These are phyloP conservation scores for Clistopyga incitator DNA, from an alignment of 2,888 invertebrate genomes.

Conservation along the genomic window DNA sequence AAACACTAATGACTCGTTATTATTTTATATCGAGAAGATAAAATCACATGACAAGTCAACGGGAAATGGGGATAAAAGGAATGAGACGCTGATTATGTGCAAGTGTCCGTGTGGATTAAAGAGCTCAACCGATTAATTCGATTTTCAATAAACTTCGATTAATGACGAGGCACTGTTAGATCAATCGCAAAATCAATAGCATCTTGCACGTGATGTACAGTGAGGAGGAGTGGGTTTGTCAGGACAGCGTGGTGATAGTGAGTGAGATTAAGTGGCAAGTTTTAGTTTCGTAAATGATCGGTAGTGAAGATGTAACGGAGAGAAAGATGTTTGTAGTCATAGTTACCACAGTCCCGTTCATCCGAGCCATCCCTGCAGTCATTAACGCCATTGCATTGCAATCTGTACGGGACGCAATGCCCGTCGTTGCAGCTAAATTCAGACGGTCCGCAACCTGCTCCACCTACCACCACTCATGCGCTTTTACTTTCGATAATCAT, in stretches of 20 bases:
- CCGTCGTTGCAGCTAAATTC: constrained; percentile 86
- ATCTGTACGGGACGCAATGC: constrained; percentile 86
- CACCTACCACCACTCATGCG: constrained; percentile 81
- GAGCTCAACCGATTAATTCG: constrained; percentile 16
- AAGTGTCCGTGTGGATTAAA: constrained; percentile 45
- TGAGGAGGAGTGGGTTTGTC: background rate
- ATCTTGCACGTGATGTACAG: constrained; percentile 11
- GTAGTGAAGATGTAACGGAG: constrained; percentile 27
- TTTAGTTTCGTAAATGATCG: constrained; percentile 9
- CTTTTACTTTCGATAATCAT: constrained; percentile 72
- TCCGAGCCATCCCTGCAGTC: constrained; percentile 88
- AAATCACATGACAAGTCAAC: background rate
- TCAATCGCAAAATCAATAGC: constrained; percentile 20
- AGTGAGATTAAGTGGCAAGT: constrained; percentile 31
- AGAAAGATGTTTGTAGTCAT: constrained; percentile 70
- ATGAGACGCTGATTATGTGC: constrained; percentile 19
- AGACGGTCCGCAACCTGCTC: constrained; percentile 85
- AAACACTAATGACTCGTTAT: background rate
- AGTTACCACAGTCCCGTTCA: constrained; percentile 86
- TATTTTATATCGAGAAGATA: background rate
- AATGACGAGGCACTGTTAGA: background rate
- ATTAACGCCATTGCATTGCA: constrained; percentile 86
- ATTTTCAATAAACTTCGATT: constrained; percentile 8
- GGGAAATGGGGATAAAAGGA: background rate
- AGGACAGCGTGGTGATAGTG: constrained; percentile 8